Evolutionary conservation across 2,888 invertebrate species (phyloP), one percentile per base, ranked within the genome.

Genomic region (Apotomis turbidana): DNA sequence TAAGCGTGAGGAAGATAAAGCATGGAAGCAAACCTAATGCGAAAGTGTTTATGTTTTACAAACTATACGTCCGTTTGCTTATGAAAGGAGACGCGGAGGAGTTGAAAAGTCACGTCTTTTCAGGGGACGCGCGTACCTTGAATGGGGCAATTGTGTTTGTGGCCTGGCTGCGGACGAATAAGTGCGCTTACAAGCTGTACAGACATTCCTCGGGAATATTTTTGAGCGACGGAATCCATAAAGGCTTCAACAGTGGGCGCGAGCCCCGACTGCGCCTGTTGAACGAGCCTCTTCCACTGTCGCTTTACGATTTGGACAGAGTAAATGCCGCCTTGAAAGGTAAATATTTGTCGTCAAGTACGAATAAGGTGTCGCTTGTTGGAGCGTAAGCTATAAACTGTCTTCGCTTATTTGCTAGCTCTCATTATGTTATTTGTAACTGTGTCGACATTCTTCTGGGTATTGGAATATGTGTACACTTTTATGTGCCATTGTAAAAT

Each of bases 321-420:
- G 91, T 93, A 79, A 92, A 91, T 86, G 92, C 92, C 78, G 92
- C 93, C 77, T 88, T 93, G 85, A 91, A 90, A 91, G 93, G 93
- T 93, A 93, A 93, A 91, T 90, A 83, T 91, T 90, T 87, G 85
- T 86, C 82, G 79, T 86, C 83, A 81, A 68, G 71, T 68, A 72
- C 71, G 71, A 72, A 72, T 72, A 70, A 74, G 71, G 83, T 86
- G 87, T 84, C 84, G 85, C 80, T 74, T 81, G 83, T 87, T 62
- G 58, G 57, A 72, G 62, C 55, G 71, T 60, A 58, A 46, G 68
- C 71, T 68, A 72, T 72, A 72, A 72, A 68, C 61, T 46, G 58
- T 72, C 68, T 54, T 57, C 60, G 58, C 59, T 68, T 72, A 59
- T 72, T 72, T 72, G 72, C 72, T 68, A 71, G 72, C 54, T 68